phyloP scores from a whole-genome alignment of 2,888 invertebrate genomes.

The Gymnocheta viridis region DNA sequence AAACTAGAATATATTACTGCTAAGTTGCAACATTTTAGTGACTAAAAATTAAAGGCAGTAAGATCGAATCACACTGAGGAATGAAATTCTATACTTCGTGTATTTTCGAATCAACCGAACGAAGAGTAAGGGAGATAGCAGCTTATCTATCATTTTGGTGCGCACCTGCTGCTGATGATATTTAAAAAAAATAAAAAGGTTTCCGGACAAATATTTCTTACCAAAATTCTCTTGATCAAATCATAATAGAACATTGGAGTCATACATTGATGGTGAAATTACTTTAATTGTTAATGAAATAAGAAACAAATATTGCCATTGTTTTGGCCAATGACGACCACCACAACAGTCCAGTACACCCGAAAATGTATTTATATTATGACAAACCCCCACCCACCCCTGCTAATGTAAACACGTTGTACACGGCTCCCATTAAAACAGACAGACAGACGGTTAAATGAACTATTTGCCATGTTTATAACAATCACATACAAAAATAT shows the following conservation, averaged over 20 bases:
- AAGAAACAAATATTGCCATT: constrained; percentile 53
- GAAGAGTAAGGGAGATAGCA: too few species aligned
- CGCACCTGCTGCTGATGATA: too few species aligned
- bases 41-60: too few species aligned
- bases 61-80: too few species aligned
- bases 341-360: not conserved
- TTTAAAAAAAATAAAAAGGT: not conserved
- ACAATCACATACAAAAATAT: not conserved
- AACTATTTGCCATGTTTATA: constrained; percentile 46
- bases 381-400: not conserved
- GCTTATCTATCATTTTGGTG: too few species aligned
- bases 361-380: not conserved
- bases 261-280: constrained; percentile 38
- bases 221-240: constrained; percentile 38
- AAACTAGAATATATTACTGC: too few species aligned
- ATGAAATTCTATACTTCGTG: too few species aligned
- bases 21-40: too few species aligned
- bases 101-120: too few species aligned
- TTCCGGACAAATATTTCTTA: too few species aligned
- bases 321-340: constrained; percentile 39
- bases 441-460: constrained; percentile 21
- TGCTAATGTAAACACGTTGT: not conserved
- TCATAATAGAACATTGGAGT: constrained; percentile 8
- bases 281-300: constrained; percentile 62
- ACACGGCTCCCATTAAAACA: not conserved